Conservation (phyloP, 2,888 invertebrate species). For the Elaeidobius kamerunicus region DNA sequence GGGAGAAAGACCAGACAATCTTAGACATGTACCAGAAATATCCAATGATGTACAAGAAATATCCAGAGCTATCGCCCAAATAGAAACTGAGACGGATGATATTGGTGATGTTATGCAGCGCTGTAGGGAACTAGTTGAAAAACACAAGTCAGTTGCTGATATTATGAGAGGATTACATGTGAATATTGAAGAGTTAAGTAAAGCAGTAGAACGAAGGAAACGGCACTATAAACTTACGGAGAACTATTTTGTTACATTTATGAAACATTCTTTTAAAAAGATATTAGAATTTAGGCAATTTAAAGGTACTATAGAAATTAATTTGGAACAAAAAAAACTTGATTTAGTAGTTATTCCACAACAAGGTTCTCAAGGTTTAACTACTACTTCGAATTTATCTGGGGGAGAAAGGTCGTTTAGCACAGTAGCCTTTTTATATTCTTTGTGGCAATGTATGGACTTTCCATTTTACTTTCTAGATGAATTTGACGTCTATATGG, state of each 20-base stretch:
- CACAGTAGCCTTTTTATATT: slow-evolving; percentile 90
- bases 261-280: slow-evolving; percentile 53
- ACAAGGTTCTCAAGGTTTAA: slow-evolving; percentile 51
- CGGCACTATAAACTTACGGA: slow-evolving; percentile 46
- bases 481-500: slow-evolving; percentile 97
- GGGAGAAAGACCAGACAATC: slow-evolving; percentile 53
- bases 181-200: slow-evolving; percentile 38
- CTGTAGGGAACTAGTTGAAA: slow-evolving; percentile 43
- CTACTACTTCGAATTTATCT: slow-evolving; percentile 69
- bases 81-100: slow-evolving; percentile 46
- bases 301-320: slow-evolving; percentile 57
- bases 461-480: slow-evolving; percentile 93
- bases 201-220: slow-evolving; percentile 43
- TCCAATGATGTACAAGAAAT: slow-evolving; percentile 50
- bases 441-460: slow-evolving; percentile 89
- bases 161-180: slow-evolving; percentile 39
- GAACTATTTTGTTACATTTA: slow-evolving; percentile 45
- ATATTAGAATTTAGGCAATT: slow-evolving; percentile 58
- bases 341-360: slow-evolving; percentile 56
- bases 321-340: slow-evolving; percentile 51
- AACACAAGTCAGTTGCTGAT: slow-evolving; percentile 38
- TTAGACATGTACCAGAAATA: slow-evolving; percentile 40
- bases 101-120: slow-evolving; percentile 40
- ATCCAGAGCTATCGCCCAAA: slow-evolving; percentile 49
- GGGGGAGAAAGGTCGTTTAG: slow-evolving; percentile 96